These are phyloP conservation scores for Falcunculus frontatus DNA, from an alignment of 2,113 vertebrate genomes.

Conservation along the genomic window DNA sequence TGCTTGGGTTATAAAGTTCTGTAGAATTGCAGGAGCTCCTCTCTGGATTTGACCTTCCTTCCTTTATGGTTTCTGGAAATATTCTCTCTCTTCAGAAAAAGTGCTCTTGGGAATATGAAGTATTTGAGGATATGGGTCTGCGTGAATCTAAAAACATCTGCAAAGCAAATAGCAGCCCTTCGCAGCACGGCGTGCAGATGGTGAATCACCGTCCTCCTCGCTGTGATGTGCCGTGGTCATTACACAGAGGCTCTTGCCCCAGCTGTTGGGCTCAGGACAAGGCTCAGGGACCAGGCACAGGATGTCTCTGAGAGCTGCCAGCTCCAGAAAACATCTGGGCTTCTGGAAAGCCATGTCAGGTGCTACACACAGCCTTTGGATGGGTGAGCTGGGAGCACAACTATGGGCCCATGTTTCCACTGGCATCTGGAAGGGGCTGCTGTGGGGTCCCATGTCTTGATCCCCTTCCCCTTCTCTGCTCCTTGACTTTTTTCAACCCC, in stretches of 20 bases:
- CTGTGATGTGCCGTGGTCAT: background rate
- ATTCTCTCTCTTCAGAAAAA: background rate
- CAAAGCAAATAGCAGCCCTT: background rate
- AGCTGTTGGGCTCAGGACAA: background rate
- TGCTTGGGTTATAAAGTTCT: background rate
- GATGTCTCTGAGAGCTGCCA: background rate
- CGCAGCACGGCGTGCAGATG: rapidly evolving
- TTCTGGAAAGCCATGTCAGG: background rate
- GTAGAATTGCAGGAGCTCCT: background rate
- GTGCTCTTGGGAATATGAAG: background rate
- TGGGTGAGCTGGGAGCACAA: background rate
- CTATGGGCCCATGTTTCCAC: rapidly evolving
- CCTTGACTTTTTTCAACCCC: background rate
- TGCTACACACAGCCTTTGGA: background rate
- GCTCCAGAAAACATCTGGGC: background rate
- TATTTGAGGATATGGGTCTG: background rate
- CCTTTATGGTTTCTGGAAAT: background rate
- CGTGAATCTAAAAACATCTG: rapidly evolving
- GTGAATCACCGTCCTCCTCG: rapidly evolving
- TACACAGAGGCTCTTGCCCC: background rate
- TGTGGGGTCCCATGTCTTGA: rapidly evolving
- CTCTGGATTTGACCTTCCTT: background rate
- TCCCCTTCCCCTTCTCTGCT: background rate
- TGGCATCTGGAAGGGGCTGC: background rate
- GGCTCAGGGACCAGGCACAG: background rate